These are phyloP conservation scores for Cosmopolites sordidus DNA, from an alignment of 2,888 invertebrate genomes.

Conservation along the genomic window DNA sequence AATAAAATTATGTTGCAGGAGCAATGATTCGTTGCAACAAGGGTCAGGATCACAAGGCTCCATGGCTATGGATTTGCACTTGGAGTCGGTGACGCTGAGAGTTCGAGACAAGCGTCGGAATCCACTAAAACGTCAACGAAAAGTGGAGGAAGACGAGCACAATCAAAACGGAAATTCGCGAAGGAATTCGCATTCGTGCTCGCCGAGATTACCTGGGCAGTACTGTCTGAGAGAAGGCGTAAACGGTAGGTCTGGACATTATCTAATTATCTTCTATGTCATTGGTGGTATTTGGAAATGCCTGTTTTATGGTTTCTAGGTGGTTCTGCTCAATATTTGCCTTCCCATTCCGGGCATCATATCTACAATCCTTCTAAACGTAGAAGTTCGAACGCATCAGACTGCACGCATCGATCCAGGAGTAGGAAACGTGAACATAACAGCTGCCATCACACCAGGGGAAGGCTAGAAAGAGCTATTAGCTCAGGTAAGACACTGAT, in stretches of 20 bases:
- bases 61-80: conserved; percentile 71
- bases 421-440: conserved; percentile 18
- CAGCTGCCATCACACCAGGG: conserved; percentile 21
- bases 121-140: conserved; percentile 70
- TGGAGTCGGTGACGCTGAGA: conserved; percentile 56
- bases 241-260: not conserved
- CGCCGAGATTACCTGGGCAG: conserved; percentile 38
- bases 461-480: conserved; percentile 23
- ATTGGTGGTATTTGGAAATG: too few species aligned
- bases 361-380: conserved; percentile 34
- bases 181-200: conserved; percentile 43
- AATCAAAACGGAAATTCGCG: conserved; percentile 35
- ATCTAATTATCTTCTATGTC: too few species aligned
- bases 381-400: conserved; percentile 49
- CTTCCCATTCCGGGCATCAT: conserved; percentile 33
- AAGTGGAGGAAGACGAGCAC: conserved; percentile 65
- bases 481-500: conserved; percentile 19
- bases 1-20: too few species aligned
- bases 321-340: conserved; percentile 42
- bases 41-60: conserved; percentile 65
- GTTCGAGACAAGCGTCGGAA: conserved; percentile 63
- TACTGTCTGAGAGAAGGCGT: conserved; percentile 37
- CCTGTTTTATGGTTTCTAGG: conserved; percentile 19
- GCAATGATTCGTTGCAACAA: conserved; percentile 52
- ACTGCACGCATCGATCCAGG: conserved; percentile 40